Base-by-base conservation (phyloP, 2,797 vertebrate species). In the Rhincodon typus region DNA sequence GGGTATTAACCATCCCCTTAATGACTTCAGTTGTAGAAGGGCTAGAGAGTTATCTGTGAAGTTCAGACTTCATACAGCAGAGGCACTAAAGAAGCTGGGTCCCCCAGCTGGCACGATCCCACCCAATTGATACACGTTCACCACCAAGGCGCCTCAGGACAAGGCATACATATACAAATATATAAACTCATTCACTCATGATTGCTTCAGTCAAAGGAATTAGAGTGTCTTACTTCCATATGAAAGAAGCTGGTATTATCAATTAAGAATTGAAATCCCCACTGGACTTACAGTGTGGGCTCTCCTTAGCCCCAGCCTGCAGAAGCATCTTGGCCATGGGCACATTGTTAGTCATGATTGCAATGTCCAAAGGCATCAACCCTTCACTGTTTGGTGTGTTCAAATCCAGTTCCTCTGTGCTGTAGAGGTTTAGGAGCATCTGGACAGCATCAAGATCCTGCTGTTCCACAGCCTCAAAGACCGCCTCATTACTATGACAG, bases 301-400 rank as follows among this genome's bases (percentile, higher is more conserved):
- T 99, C 97, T 99, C 99, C 96, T 98, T 99, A 3, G 98, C 98
- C 57, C 98, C 98, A 0, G 98, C 98, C 94, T 97, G 97, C 96
- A 99, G 98, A 94, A 99, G 97, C 86, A 98, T 97, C 97, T 98
- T 98, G 95, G 98, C 98, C 50, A 99, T 98, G 94, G 98, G 99
- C 30, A 98, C 97, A 0, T 99, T 99, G 97, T 99, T 99, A 97
- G 99, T 99, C 98, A 99, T 99, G 97, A 99, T 98, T 95, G 98
- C 98, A 0, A 99, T 98, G 96, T 99, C 99, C 50, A 99, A 97
- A 0, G 99, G 99, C 90, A 99, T 97, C n/a, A 99, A 98, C 30
- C 99, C 99, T 96, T 99, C 98, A 0, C 99, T 99, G 97, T 99
- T 99, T 0, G 99, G 99, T 23, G 99, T 99, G 97, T 99, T 99